Conservation (phyloP, 2,797 vertebrate species). For the Sebastes hubbsi region DNA sequence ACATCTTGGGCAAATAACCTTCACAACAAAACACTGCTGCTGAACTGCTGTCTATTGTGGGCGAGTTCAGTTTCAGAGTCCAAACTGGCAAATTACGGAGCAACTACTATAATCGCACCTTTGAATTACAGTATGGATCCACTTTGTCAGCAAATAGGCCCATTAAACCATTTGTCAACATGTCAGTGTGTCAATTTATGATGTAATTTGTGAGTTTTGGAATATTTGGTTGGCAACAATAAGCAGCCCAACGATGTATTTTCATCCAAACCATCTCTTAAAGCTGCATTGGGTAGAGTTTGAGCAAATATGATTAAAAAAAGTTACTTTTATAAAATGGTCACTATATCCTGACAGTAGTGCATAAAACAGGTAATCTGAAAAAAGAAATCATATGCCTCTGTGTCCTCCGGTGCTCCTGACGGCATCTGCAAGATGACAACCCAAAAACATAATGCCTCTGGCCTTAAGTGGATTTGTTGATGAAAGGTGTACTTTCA, state of each 20-base stretch:
- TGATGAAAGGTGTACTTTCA: neutral
- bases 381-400: too few relatives aligned
- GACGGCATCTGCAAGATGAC: too few relatives aligned
- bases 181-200: neutral
- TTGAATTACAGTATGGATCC: neutral
- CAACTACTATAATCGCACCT: neutral
- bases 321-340: too few relatives aligned
- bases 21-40: slow-evolving; percentile 66
- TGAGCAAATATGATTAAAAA: too few relatives aligned
- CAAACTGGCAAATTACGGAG: neutral
- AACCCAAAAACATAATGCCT: too few relatives aligned
- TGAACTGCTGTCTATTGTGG: slow-evolving; percentile 43
- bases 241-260: neutral
- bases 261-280: neutral
- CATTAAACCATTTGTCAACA: neutral
- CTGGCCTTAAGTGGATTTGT: neutral
- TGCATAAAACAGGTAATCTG: too few relatives aligned
- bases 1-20: slow-evolving; percentile 75
- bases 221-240: neutral
- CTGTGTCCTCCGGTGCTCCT: too few relatives aligned
- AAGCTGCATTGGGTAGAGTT: neutral
- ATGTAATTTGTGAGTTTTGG: neutral
- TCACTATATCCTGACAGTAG: too few relatives aligned
- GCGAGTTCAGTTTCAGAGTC: neutral
- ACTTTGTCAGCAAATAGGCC: neutral